These are phyloP conservation scores for Andrena marginata DNA, from an alignment of 2,888 invertebrate species.

Conservation along the genomic window DNA sequence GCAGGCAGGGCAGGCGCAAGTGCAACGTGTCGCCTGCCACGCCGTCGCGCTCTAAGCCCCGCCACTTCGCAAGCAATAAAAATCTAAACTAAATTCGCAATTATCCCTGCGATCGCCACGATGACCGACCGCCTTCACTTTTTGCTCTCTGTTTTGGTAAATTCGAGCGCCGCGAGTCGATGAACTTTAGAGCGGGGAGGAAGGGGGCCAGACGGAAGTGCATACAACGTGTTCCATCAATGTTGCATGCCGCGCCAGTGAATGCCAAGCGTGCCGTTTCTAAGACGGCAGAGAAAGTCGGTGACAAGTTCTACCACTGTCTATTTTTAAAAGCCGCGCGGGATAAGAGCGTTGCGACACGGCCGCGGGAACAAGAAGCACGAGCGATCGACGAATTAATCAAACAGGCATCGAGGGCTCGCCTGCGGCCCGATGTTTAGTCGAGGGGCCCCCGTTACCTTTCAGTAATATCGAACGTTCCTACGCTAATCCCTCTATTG, in stretches of 20 bases:
- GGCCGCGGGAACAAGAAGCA: neutral
- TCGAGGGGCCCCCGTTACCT: constrained; percentile 11
- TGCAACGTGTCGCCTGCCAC: too few species aligned
- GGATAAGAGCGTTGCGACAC: constrained; percentile 27
- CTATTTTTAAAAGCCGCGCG: constrained; percentile 42
- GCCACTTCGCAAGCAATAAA: neutral
- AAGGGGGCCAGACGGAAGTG: constrained; percentile 29
- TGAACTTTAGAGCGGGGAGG: constrained; percentile 12
- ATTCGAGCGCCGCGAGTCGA: constrained; percentile 1
- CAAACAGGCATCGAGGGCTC: neutral
- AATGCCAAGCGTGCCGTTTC: constrained; percentile 39
- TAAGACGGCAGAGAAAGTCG: constrained; percentile 57
- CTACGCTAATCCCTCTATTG: constrained; percentile 34
- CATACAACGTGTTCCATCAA: constrained; percentile 19
- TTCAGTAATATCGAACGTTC: constrained; percentile 34
- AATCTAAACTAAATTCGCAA: neutral
- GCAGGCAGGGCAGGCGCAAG: too few species aligned
- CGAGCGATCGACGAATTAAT: constrained; percentile 39
- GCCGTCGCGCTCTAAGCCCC: too few species aligned
- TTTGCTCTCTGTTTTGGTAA: neutral
- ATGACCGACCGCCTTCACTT: neutral
- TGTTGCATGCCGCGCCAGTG: constrained; percentile 27
- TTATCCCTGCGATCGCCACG: neutral
- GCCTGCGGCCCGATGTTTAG: constrained; percentile 18
- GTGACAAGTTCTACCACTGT: constrained; percentile 44